Evolutionary conservation across 1,140 invertebrate genomes (phyloP).

Genomic region (Drosophila tropicalis): DNA sequence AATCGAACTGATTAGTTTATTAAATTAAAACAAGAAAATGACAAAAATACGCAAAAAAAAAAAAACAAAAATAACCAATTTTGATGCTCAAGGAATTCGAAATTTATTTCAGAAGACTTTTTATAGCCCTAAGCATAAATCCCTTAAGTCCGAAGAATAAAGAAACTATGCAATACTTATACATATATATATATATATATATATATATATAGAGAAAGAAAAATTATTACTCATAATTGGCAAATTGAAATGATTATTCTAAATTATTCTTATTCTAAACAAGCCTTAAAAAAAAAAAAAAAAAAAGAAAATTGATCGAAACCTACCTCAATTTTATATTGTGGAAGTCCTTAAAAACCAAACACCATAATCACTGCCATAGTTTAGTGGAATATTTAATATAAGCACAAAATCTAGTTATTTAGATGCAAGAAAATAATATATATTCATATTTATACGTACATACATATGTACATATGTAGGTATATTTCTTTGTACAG

Average conservation of each 20-base stretch:
- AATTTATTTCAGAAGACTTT: slow-evolving; percentile 55
- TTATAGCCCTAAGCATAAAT: slow-evolving; percentile 20
- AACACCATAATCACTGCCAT: slow-evolving; percentile 47
- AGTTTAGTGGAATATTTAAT: slow-evolving; percentile 30
- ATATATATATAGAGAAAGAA: slow-evolving; percentile 4
- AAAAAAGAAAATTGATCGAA: slow-evolving; percentile 21
- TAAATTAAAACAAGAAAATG: slow-evolving; percentile 17
- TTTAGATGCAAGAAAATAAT: not conserved
- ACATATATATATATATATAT: slow-evolving; percentile 9
- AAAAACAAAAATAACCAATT: slow-evolving; percentile 6
- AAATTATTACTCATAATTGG: slow-evolving; percentile 29
- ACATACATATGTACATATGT: slow-evolving; percentile 19
- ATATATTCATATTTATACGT: slow-evolving; percentile 22
- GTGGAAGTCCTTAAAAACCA: slow-evolving; percentile 5
- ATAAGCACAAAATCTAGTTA: slow-evolving; percentile 13
- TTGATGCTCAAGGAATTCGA: slow-evolving; percentile 64
- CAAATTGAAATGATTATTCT: slow-evolving; percentile 24
- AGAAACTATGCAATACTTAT: slow-evolving; percentile 21
- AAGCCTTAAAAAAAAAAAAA: slow-evolving; percentile 33
- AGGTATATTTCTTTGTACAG: slow-evolving; percentile 41
- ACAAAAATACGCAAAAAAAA: not conserved
- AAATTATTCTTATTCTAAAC: slow-evolving; percentile 22
- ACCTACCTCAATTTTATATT: slow-evolving; percentile 34
- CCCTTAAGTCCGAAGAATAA: slow-evolving; percentile 14
- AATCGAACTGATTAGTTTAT: slow-evolving; percentile 70